A percentile compares a stretch with the other conserved stretches of the same genome.
Evolutionary conservation across 2,888 invertebrate genomes (phyloP).

Genomic region (Tineola bisselliella): DNA sequence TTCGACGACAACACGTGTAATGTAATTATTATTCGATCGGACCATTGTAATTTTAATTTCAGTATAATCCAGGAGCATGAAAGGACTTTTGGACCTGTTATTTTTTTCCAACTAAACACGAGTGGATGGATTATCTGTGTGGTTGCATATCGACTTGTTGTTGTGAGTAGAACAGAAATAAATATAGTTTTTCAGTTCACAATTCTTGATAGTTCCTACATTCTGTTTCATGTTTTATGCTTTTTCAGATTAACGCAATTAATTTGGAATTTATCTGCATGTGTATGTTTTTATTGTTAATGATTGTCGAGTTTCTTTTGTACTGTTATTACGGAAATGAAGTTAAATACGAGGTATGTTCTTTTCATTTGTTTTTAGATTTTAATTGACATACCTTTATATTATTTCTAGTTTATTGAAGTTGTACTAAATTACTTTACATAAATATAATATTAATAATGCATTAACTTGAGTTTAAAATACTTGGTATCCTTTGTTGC

Average conservation of each 20-base stretch:
- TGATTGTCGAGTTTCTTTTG: conserved; percentile 62
- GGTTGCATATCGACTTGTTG: conserved; percentile 38
- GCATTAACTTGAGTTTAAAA: too few relatives aligned
- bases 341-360: conserved; percentile 56
- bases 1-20: too few relatives aligned
- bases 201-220: too few relatives aligned
- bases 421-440: too few relatives aligned
- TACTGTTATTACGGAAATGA: conserved; percentile 70
- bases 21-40: too few relatives aligned
- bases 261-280: conserved; percentile 36
- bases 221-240: too few relatives aligned
- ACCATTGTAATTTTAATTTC: neutral
- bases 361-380: too few relatives aligned
- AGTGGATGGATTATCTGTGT: conserved; percentile 59
- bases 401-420: too few relatives aligned
- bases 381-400: neutral
- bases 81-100: conserved; percentile 41
- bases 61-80: conserved; percentile 17
- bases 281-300: conserved; percentile 62
- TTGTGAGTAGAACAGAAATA: conserved; percentile 1
- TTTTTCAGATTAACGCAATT: conserved; percentile 30
- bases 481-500: too few relatives aligned
- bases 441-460: too few relatives aligned
- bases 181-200: too few relatives aligned
- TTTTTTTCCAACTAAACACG: conserved; percentile 48